Evolutionary conservation across 2,888 invertebrate genomes (phyloP).

Genomic region (Ophion slaviceki): DNA sequence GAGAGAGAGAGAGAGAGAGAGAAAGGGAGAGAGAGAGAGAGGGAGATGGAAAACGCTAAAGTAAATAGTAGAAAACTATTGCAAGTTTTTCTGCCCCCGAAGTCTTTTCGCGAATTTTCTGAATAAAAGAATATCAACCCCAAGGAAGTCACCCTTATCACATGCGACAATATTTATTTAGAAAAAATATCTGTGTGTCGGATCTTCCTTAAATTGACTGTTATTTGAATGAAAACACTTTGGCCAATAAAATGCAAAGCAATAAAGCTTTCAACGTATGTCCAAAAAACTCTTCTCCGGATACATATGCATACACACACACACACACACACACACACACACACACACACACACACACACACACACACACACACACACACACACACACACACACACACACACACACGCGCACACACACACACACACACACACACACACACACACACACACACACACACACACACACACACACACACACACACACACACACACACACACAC

Average conservation of each 20-base stretch:
- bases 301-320: no score
- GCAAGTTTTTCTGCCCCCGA: conserved; percentile 17
- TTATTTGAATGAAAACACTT: background rate
- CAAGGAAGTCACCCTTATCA: background rate
- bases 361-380: conserved; percentile 7
- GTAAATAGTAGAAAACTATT: background rate
- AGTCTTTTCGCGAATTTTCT: conserved; percentile 7
- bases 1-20: conserved; percentile 26
- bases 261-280: background rate
- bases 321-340: background rate
- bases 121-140: background rate
- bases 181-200: conserved; percentile 15
- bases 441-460: background rate
- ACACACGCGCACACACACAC: background rate
- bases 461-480: background rate
- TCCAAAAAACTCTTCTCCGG: background rate
- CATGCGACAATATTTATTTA: background rate
- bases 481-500: background rate
- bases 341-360: background rate
- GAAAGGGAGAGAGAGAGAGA: no score
- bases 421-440: background rate
- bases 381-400: background rate
- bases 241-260: background rate
- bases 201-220: background rate
- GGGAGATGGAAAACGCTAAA: conserved; percentile 9